Conservation (phyloP, 2,113 vertebrate genomes). For the Neotragus moschatus region DNA sequence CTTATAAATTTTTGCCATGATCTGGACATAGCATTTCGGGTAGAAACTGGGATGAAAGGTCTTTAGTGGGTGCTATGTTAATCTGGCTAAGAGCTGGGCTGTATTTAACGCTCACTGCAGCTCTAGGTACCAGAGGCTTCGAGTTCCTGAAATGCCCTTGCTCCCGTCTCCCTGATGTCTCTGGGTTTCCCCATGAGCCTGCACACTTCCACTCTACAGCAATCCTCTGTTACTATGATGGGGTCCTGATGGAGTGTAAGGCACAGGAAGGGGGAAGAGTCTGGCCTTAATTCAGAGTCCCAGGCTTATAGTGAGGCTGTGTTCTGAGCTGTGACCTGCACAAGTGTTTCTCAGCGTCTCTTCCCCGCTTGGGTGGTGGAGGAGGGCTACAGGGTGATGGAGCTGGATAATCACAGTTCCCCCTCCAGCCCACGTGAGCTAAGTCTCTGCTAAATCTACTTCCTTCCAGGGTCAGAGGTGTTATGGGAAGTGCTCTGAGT, state of each 20-base stretch:
- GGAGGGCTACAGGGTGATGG: neutral
- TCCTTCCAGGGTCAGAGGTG: neutral
- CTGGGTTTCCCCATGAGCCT: neutral
- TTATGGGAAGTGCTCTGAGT: neutral
- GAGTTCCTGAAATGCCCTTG: accelerated
- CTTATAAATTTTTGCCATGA: no score
- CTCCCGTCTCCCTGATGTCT: no score
- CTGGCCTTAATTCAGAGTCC: neutral
- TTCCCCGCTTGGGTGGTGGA: accelerated
- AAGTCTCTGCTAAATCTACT: neutral
- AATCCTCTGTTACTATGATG: accelerated
- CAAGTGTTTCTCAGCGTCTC: neutral
- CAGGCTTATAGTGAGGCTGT: neutral
- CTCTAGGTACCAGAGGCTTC: neutral
- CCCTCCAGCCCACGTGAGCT: neutral
- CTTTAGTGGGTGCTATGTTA: accelerated
- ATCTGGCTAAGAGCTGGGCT: no score
- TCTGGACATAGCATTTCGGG: no score
- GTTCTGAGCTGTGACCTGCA: neutral
- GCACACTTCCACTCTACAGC: accelerated
- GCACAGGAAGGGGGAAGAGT: accelerated
- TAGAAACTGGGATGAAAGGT: neutral
- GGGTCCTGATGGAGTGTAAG: neutral
- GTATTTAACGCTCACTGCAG: accelerated
- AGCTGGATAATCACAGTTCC: accelerated